Conservation (phyloP, 2,888 invertebrate species). For the Pachycephus smyrnensis region DNA sequence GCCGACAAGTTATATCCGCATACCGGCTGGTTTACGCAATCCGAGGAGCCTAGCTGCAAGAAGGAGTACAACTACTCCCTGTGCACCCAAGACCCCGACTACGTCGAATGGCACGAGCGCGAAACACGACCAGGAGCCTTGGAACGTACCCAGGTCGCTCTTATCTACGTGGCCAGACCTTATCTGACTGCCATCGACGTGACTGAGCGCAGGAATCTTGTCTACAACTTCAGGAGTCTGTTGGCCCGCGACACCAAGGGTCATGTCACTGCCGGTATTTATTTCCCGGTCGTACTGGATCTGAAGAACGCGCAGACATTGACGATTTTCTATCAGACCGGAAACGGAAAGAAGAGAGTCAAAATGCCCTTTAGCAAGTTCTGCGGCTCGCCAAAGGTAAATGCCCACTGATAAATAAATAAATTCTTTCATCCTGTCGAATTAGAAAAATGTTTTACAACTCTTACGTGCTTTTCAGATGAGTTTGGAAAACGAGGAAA, state of each 20-base stretch:
- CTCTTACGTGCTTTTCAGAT: constrained; percentile 40
- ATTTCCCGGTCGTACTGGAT: constrained; percentile 80
- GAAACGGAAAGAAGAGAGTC: constrained; percentile 74
- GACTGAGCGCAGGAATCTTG: constrained; percentile 89
- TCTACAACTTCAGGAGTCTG: constrained; percentile 86
- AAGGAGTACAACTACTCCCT: constrained; percentile 88
- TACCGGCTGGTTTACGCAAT: constrained; percentile 89
- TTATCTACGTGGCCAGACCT: constrained; percentile 84
- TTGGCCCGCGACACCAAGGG: constrained; percentile 87
- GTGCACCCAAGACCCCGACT: constrained; percentile 77
- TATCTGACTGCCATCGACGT: constrained; percentile 86
- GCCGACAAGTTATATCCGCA: constrained; percentile 86
- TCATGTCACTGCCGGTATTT: constrained; percentile 84
- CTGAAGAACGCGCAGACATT: constrained; percentile 67
- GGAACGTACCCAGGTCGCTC: constrained; percentile 74
- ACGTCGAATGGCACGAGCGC: constrained; percentile 87
- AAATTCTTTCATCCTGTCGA: background rate
- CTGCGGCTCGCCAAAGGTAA: constrained; percentile 72
- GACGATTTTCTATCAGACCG: constrained; percentile 83
- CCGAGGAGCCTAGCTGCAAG: constrained; percentile 79
- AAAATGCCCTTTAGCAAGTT: constrained; percentile 83
- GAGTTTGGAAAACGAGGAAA: constrained; percentile 66
- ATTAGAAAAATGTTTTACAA: constrained; percentile 4
- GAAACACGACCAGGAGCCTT: constrained; percentile 76
- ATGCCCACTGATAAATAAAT: background rate